Conservation (phyloP, 1,140 invertebrate species). For the Drosophila varians region DNA sequence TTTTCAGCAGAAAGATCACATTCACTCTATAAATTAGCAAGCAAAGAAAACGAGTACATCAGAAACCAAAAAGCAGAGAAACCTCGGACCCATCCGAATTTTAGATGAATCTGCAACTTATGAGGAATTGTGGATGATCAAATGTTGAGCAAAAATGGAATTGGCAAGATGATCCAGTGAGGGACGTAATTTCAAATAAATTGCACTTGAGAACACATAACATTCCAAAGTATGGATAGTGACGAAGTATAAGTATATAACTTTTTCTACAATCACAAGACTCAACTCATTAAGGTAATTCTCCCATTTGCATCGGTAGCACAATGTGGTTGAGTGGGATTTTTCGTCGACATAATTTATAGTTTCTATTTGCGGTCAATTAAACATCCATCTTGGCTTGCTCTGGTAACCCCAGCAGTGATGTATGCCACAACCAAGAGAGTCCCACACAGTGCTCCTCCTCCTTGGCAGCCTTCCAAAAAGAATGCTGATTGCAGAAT, state of each 20-base stretch:
- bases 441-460: conserved; percentile 12
- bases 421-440: conserved; percentile 22
- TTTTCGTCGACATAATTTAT: conserved; percentile 54
- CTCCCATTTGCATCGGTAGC: conserved; percentile 28
- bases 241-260: too few species aligned
- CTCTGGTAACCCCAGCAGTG: conserved; percentile 47
- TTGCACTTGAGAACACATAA: too few species aligned
- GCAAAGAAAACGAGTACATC: background rate
- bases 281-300: conserved; percentile 32
- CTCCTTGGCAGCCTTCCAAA: conserved; percentile 60
- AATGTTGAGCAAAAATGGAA: conserved; percentile 15
- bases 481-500: conserved; percentile 8
- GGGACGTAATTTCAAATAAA: too few species aligned
- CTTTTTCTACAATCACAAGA: conserved; percentile 1
- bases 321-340: background rate
- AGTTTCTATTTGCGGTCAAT: conserved; percentile 66
- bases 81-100: background rate
- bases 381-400: conserved; percentile 63
- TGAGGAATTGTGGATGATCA: conserved; percentile 43
- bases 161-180: background rate
- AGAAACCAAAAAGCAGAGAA: background rate
- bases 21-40: background rate
- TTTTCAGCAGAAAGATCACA: conserved; percentile 18
- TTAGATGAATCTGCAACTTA: conserved; percentile 42
- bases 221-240: too few species aligned